Evolutionary conservation across 2,113 vertebrate species (phyloP).

Genomic region (Petroica traversi): DNA sequence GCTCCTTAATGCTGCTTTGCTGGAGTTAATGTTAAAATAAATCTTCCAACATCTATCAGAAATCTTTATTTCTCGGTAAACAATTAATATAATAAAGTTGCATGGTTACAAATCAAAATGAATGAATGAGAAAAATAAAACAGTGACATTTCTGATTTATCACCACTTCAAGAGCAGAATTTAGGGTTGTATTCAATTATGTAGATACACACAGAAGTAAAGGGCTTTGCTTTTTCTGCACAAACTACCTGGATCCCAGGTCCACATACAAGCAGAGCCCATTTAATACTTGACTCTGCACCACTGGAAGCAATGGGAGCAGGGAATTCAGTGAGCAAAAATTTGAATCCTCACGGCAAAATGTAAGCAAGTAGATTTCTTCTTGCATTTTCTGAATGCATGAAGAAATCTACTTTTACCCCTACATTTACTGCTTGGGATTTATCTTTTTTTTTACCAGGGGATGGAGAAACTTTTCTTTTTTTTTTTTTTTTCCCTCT

Average conservation of each 20-base stretch:
- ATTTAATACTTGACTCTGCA: not conserved
- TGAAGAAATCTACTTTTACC: no score
- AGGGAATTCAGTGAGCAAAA: not conserved
- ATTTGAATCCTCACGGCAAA: not conserved
- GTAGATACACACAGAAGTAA: not conserved
- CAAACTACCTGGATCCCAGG: not conserved
- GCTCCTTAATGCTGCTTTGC: constrained; percentile 43
- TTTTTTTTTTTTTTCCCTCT: no score
- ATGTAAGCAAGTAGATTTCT: not conserved
- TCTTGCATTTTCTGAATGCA: not conserved
- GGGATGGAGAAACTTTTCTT: not conserved
- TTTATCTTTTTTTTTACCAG: not conserved
- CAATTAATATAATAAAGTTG: not conserved
- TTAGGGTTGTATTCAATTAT: not conserved
- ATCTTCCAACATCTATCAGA: not conserved
- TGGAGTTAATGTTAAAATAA: constrained; percentile 26
- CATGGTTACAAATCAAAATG: not conserved
- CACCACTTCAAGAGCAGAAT: not conserved
- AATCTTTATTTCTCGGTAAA: not conserved
- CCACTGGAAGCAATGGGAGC: not conserved
- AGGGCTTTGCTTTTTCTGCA: not conserved
- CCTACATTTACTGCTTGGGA: not conserved
- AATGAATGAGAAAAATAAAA: not conserved
- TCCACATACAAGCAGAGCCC: not conserved
- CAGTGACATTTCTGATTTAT: not conserved